Evolutionary conservation across 1,140 invertebrate species (phyloP), one percentile per base, ranked within the genome.

Genomic region (Calephelis nemesis): DNA sequence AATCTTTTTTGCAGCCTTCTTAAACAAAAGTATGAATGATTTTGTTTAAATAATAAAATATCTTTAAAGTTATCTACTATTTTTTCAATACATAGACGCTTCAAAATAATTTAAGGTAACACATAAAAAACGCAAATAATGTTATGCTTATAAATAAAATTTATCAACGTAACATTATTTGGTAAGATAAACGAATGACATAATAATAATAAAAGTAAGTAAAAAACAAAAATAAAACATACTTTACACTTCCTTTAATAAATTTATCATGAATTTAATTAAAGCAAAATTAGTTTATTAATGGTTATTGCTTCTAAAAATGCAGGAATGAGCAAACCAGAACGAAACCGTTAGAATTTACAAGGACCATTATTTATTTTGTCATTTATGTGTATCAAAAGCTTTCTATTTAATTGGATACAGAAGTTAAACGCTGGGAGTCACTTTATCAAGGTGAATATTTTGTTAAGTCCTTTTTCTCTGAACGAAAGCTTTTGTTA

Each of bases 351-450:
- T 64, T 64, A 74, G 66, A 75, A 79, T 81, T 84, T 77, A 81
- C 77, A 75, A 70, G 64, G 68, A 69, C 71, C 73, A 82, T 82
- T 65, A 50, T 65, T 65, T 65, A 65, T 65, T 65, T 65, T 49
- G 64, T 30, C 50, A 49, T 75, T 71, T 70, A 76, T 78, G 79
- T 76, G 72, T 79, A 83, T 81, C 79, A 82, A 80, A 77, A 83
- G 81, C 83, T 85, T 81, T 85, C 82, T 84, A 82, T 84, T 85
- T 85, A 87, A 85, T 85, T 83, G 83, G 85, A 88, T 85, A 88
- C 83, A 88, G 87, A 84, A 88, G 84, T 84, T 84, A 83, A 83
- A 83, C 77, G 76, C 74, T 76, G 68, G 71, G 73, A 83, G 81
- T 81, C 79, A 84, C 80, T 85, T 82, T 81, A 77, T 81, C 78